These are phyloP conservation scores for Priocnemis perturbator DNA, from an alignment of 2,888 invertebrate genomes.

Conservation along the genomic window DNA sequence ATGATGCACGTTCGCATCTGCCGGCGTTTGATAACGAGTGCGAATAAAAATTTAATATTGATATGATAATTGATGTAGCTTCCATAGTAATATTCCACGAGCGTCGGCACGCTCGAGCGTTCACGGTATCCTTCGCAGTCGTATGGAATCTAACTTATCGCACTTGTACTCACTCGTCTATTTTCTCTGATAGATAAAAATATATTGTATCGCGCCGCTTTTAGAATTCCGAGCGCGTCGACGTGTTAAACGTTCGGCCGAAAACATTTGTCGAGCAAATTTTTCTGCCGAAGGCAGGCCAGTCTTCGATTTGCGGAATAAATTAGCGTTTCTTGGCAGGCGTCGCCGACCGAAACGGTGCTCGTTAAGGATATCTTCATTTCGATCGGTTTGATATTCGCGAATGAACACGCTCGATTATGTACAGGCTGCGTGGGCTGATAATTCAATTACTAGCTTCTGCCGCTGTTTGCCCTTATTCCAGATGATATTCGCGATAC, in stretches of 20 bases:
- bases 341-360: background rate
- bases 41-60: too few species aligned
- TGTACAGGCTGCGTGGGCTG: background rate
- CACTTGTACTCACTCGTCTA: conserved; percentile 6
- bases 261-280: background rate
- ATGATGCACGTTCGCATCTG: too few species aligned
- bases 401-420: conserved; percentile 36
- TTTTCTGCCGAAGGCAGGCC: background rate
- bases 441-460: conserved; percentile 39
- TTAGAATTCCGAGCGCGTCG: background rate
- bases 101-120: too few species aligned
- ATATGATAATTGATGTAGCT: too few species aligned
- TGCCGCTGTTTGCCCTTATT: background rate
- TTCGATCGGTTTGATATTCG: conserved; percentile 20
- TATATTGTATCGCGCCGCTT: background rate
- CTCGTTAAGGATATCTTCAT: conserved; percentile 27
- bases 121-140: background rate
- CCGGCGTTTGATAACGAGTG: too few species aligned
- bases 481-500: too few species aligned
- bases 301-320: background rate
- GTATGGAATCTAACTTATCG: background rate
- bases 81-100: too few species aligned
- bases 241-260: background rate
- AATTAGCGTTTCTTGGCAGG: too few species aligned
- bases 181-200: background rate